Evolutionary conservation across 2,888 invertebrate species (phyloP).

Genomic region (Diachrysia chrysitis): DNA sequence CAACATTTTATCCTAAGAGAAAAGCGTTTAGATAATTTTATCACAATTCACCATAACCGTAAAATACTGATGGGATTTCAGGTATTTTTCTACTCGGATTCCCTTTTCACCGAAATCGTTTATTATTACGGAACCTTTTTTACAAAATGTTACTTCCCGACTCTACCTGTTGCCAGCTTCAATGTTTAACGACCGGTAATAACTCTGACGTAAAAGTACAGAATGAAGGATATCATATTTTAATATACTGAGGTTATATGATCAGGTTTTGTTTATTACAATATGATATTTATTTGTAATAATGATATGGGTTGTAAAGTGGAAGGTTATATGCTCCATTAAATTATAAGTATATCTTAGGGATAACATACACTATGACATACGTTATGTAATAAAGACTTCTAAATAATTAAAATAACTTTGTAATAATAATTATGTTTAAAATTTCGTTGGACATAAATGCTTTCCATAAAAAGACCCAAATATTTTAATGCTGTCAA

Average conservation of each 20-base stretch:
- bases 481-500: too few relatives aligned
- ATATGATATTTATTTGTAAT: background rate
- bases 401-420: too few relatives aligned
- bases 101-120: too few relatives aligned
- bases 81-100: background rate
- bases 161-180: conserved; percentile 46
- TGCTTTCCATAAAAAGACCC: too few relatives aligned
- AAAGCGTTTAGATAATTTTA: too few relatives aligned
- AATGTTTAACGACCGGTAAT: conserved; percentile 33
- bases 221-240: conserved; percentile 49
- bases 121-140: background rate
- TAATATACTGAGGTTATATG: conserved; percentile 51
- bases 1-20: too few relatives aligned
- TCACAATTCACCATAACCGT: background rate
- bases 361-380: too few relatives aligned
- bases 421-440: too few relatives aligned
- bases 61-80: background rate
- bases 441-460: too few relatives aligned
- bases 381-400: too few relatives aligned
- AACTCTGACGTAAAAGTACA: conserved; percentile 44
- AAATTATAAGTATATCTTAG: too few relatives aligned
- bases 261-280: conserved; percentile 30
- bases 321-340: too few relatives aligned
- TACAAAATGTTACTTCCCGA: background rate
- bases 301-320: conserved; percentile 13